phyloP scores from a whole-genome alignment of 2,797 vertebrate genomes.

The Bufotes viridis region DNA sequence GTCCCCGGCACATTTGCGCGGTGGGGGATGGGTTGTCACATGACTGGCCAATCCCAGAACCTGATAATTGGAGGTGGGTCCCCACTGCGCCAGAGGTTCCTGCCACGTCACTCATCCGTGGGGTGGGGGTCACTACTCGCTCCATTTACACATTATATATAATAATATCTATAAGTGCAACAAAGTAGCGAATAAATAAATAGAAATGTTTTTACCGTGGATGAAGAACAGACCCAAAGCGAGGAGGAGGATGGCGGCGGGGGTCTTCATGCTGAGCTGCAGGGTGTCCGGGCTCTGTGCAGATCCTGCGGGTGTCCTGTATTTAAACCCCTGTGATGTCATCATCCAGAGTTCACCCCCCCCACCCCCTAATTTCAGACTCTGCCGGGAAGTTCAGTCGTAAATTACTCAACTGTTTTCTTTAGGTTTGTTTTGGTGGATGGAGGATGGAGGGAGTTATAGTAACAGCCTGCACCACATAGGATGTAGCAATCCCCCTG shows the following conservation, averaged over 20 bases:
- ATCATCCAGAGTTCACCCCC: not conserved
- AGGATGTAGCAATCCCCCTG: not conserved
- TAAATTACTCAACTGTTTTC: not conserved
- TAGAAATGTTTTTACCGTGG: not conserved
- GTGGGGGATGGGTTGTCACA: too few relatives aligned
- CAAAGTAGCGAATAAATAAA: not conserved
- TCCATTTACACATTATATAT: too few relatives aligned
- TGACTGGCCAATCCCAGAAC: too few relatives aligned
- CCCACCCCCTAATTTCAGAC: not conserved
- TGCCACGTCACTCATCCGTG: too few relatives aligned
- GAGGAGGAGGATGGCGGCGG: not conserved
- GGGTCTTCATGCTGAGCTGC: not conserved
- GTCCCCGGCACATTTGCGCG: too few relatives aligned
- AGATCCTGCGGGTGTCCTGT: not conserved
- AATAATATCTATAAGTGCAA: not conserved
- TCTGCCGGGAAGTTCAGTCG: not conserved
- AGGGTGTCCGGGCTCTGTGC: not conserved
- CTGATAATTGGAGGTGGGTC: too few relatives aligned
- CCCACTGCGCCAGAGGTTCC: too few relatives aligned
- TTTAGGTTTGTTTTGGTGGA: not conserved
- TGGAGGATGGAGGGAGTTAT: not conserved
- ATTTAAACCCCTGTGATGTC: not conserved
- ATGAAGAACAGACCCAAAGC: not conserved
- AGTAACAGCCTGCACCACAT: not conserved
- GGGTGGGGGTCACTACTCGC: too few relatives aligned